Base-by-base conservation (phyloP, 2,797 vertebrate genomes). In the Glossophaga mutica region DNA sequence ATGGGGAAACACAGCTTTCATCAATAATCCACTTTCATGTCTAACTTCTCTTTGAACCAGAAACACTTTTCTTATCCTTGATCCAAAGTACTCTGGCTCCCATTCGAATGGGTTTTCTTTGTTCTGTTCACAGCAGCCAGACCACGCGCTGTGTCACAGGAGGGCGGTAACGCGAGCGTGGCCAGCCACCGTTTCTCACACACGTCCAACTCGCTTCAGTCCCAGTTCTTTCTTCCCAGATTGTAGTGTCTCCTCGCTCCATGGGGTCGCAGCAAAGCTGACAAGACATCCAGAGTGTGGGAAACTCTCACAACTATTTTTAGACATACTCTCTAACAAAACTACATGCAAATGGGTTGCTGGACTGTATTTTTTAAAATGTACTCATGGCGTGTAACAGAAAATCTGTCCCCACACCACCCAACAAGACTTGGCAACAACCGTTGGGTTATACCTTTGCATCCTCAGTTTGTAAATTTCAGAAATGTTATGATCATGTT, bases 401-500 rank as follows among this genome's bases (percentile, higher is more conserved):
- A 92, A 92, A 92, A 96, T 70, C 26, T 65, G 4, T 55, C 46
- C 87, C 18, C 16, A 55, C 37, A 70, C 34, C 26, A 91, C 52
- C 88, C 15, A 95, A 67, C 9, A 44, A 26, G n/a, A 81, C 86
- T 77, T 44, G 39, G 87, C 85, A 85, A 81, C 22, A 68, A 67
- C 78, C 62, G 34, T 32, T 42, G 39, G 86, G 24, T 68, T 76
- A 34, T 81, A 82, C 91, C 37, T 67, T 93, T 85, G 65, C 94
- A 95, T 94, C 57, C 68, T 89, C n/a, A 19, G 88, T 95, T 90
- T 96, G 94, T 96, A 91, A 71, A 89, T 91, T 95, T 97, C 42
- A 92, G n/a, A 96, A 93, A 96, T 92, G 68, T 88, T 96, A 74
- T 96, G 93, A 95, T 71, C 94, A 86, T 79, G 94, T 97, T 96